These are phyloP conservation scores for Furnarius figulus DNA, from an alignment of 2,113 vertebrate genomes.

Conservation along the genomic window DNA sequence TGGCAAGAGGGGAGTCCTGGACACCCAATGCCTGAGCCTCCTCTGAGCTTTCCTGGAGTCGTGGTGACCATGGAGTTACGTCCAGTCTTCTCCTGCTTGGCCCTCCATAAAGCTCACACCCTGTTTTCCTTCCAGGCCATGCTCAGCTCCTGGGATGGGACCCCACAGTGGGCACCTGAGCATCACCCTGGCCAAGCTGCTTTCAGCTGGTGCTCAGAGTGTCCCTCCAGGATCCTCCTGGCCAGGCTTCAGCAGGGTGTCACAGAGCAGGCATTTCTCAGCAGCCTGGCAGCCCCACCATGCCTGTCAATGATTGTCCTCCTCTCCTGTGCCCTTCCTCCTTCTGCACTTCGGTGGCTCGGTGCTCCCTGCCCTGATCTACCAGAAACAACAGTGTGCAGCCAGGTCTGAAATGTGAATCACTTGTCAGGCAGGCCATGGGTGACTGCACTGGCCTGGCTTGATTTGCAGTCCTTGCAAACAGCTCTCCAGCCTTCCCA, in stretches of 20 bases:
- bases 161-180: background rate
- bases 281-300: background rate
- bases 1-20: background rate
- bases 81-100: background rate
- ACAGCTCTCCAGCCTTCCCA: background rate
- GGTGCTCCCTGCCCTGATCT: background rate
- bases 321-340: background rate
- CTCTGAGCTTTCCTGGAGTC: background rate
- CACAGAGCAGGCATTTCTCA: background rate
- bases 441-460: background rate
- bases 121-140: fast-evolving
- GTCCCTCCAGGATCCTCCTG: background rate
- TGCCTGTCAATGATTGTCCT: background rate
- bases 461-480: background rate
- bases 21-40: background rate
- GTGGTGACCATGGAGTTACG: background rate
- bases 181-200: fast-evolving
- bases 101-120: background rate
- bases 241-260: background rate
- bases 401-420: background rate
- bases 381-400: background rate
- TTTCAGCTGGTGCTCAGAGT: background rate
- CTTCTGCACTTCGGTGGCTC: background rate
- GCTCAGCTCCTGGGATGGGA: background rate
- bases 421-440: background rate